These are phyloP conservation scores for Tridacna crocea DNA, from an alignment of 2,888 invertebrate genomes.

Conservation along the genomic window DNA sequence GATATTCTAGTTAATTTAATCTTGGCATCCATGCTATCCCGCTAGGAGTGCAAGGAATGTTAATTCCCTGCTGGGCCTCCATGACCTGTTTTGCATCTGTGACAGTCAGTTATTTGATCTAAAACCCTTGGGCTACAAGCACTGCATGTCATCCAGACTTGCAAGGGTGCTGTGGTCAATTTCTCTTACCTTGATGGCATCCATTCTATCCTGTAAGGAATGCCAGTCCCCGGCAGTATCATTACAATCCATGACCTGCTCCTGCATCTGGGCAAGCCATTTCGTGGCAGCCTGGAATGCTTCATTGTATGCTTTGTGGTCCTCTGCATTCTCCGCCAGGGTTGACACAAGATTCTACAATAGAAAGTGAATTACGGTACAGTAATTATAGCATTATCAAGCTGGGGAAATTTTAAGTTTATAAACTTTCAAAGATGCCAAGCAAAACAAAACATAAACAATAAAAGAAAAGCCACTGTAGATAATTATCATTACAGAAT, in stretches of 20 bases:
- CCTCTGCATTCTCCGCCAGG: conserved; percentile 89
- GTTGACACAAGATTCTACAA: conserved; percentile 89
- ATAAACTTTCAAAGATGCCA: no score
- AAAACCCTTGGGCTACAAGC: no score
- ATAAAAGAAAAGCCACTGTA: no score
- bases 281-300: conserved; percentile 94
- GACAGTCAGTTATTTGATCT: conserved; percentile 88
- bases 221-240: conserved; percentile 89
- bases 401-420: no score
- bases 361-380: no score
- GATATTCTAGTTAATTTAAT: no score
- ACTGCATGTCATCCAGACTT: no score
- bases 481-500: no score
- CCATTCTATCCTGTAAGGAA: conserved; percentile 91
- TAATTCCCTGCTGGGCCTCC: conserved; percentile 90
- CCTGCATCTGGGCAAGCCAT: conserved; percentile 93
- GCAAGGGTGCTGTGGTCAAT: no score
- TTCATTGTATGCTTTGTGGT: conserved; percentile 94
- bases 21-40: conserved; percentile 84
- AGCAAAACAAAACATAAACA: no score
- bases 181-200: conserved; percentile 88
- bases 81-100: conserved; percentile 92
- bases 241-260: conserved; percentile 92
- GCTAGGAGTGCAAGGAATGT: no score
- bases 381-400: not conserved